A percentile compares a stretch with the other conserved stretches of the same genome.
Evolutionary conservation across 2,797 vertebrate genomes (phyloP).

Genomic region (Trachurus trachurus): DNA sequence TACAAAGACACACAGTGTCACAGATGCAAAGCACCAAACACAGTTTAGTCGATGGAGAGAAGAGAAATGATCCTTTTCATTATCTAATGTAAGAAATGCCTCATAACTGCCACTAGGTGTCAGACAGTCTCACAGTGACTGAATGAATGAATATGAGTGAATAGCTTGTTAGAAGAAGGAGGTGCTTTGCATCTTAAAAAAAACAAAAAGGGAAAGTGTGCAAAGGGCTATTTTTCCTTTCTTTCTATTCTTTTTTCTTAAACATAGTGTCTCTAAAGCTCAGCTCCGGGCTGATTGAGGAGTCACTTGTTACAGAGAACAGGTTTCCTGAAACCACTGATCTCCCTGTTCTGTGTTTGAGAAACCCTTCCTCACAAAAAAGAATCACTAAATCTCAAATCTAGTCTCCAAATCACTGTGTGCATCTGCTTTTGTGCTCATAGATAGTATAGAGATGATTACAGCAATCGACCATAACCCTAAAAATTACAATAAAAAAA

Average conservation of each 20-base stretch:
- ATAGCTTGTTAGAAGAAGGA: slow-evolving; percentile 12
- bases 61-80: slow-evolving; percentile 14
- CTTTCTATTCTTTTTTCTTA: neutral
- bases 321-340: slow-evolving; percentile 66
- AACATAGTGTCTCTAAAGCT: slow-evolving; percentile 65
- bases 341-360: slow-evolving; percentile 70
- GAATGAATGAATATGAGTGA: slow-evolving; percentile 8
- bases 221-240: slow-evolving; percentile 48
- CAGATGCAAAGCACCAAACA: slow-evolving; percentile 50
- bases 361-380: slow-evolving; percentile 59
- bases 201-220: slow-evolving; percentile 64
- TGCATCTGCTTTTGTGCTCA: slow-evolving; percentile 83
- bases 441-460: slow-evolving; percentile 79
- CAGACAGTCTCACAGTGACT: slow-evolving; percentile 5
- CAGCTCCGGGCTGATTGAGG: slow-evolving; percentile 70
- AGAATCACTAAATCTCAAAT: slow-evolving; percentile 37
- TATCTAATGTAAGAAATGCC: slow-evolving; percentile 2
- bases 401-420: slow-evolving; percentile 58
- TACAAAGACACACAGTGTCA: slow-evolving; percentile 45
- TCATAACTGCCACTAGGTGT: slow-evolving; percentile 26
- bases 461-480: slow-evolving; percentile 78
- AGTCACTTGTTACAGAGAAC: slow-evolving; percentile 63
- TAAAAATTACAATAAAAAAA: slow-evolving; percentile 60
- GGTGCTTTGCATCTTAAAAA: slow-evolving; percentile 54
- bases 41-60: slow-evolving; percentile 26